Conservation (phyloP, 2,888 invertebrate genomes). For the Sminthurides aquaticus region DNA sequence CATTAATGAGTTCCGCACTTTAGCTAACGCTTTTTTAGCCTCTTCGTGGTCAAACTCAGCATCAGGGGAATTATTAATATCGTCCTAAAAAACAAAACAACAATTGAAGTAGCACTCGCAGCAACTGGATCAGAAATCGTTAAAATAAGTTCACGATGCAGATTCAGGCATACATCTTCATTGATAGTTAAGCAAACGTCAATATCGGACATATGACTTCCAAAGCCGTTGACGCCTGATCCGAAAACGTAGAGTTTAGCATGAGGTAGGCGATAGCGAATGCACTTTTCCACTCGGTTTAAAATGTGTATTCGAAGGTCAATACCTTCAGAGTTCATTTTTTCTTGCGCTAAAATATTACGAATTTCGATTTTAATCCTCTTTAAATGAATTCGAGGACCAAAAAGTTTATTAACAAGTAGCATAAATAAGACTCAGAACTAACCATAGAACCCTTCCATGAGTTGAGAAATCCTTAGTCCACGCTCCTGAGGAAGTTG, state of each 20-base stretch:
- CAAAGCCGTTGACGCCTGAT: slow-evolving; percentile 56
- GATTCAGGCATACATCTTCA: too few relatives aligned
- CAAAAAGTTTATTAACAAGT: too few relatives aligned
- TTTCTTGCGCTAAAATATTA: slow-evolving; percentile 28
- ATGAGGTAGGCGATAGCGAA: slow-evolving; percentile 45
- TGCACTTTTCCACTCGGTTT: slow-evolving; percentile 46
- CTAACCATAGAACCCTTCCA: not conserved
- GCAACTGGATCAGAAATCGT: not conserved
- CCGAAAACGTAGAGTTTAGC: slow-evolving; percentile 53
- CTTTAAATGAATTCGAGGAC: too few relatives aligned
- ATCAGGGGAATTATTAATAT: not conserved
- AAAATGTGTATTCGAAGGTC: slow-evolving; percentile 45
- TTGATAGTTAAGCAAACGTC: slow-evolving; percentile 55
- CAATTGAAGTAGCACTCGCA: not conserved
- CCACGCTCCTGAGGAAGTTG: not conserved
- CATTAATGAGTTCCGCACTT: not conserved
- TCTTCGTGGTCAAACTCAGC: not conserved
- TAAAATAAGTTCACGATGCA: not conserved
- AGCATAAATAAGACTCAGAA: too few relatives aligned
- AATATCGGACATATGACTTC: slow-evolving; percentile 52
- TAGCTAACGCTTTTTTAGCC: not conserved
- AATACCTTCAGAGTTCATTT: slow-evolving; percentile 40
- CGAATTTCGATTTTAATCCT: slow-evolving; percentile 12
- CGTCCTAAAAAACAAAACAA: not conserved
- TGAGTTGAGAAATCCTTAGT: not conserved